Percentiles rank a stretch among this genome's conserved stretches.
Conservation (phyloP, 2,797 vertebrate species). For the Pseudocheirus occidentalis region DNA sequence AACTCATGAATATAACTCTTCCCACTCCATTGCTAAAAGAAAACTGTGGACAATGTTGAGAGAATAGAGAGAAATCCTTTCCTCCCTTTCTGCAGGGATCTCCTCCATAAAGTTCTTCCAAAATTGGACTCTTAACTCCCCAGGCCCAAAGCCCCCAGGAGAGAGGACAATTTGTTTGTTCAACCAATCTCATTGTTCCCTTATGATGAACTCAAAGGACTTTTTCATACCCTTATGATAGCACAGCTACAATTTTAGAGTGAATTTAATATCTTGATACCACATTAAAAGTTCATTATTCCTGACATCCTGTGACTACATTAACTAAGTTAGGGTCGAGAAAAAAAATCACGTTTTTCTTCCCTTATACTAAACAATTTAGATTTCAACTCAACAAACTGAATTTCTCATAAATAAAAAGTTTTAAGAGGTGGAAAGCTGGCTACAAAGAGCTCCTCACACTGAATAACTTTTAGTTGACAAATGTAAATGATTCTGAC, state of each 20-base stretch:
- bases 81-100: background rate
- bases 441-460: constrained; percentile 52
- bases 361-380: constrained; percentile 69
- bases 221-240: background rate
- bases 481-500: constrained; percentile 57
- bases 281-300: background rate
- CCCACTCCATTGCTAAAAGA: background rate
- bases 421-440: constrained; percentile 38
- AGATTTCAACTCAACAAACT: constrained; percentile 72
- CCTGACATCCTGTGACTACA: background rate
- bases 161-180: background rate
- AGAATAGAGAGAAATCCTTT: background rate
- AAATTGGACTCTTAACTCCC: background rate
- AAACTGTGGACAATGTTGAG: background rate
- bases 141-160: background rate
- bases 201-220: background rate
- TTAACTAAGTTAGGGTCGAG: background rate
- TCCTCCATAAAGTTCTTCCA: background rate
- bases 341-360: background rate
- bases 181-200: background rate
- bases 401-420: constrained; percentile 75
- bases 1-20: background rate
- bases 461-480: constrained; percentile 54
- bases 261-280: background rate
- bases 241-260: background rate